Conservation (phyloP, 2,888 invertebrate species). For the Apotomis turbidana region DNA sequence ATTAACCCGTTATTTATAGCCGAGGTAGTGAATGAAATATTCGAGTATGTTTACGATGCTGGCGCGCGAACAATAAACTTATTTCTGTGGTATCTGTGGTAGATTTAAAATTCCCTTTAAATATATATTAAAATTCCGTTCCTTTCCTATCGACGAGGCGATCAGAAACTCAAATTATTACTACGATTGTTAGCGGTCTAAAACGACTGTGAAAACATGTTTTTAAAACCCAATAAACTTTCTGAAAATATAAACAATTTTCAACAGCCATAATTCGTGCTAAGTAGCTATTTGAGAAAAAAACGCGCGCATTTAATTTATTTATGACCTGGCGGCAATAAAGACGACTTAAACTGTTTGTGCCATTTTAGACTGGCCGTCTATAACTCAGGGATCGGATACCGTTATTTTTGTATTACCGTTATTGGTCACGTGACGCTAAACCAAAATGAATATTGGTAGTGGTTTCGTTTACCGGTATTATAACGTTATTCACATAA, state of each 20-base stretch:
- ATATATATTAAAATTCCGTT: slow-evolving; percentile 8
- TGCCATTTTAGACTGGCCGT: background rate
- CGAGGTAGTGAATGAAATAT: slow-evolving; percentile 38
- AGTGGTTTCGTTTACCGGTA: too few species aligned
- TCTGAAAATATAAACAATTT: slow-evolving; percentile 22
- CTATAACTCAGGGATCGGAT: too few species aligned
- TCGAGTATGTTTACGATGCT: slow-evolving; percentile 33
- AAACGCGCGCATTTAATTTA: slow-evolving; percentile 22
- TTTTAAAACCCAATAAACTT: slow-evolving; percentile 30
- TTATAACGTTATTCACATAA: too few species aligned
- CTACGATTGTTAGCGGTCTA: slow-evolving; percentile 12
- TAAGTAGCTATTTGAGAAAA: slow-evolving; percentile 32
- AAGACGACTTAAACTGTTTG: slow-evolving; percentile 4
- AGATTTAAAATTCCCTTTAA: background rate
- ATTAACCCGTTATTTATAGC: slow-evolving; percentile 37
- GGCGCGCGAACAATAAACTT: slow-evolving; percentile 1
- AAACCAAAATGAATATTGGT: too few species aligned
- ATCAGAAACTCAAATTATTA: slow-evolving; percentile 13
- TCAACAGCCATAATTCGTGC: slow-evolving; percentile 24
- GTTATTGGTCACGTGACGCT: too few species aligned
- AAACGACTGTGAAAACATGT: slow-evolving; percentile 34
- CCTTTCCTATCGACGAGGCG: slow-evolving; percentile 8
- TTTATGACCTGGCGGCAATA: slow-evolving; percentile 22
- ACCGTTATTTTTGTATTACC: too few species aligned
- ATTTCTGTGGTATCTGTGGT: background rate